These are phyloP conservation scores for Etheostoma nigrum DNA, from an alignment of 2,797 vertebrate species.

Conservation along the genomic window DNA sequence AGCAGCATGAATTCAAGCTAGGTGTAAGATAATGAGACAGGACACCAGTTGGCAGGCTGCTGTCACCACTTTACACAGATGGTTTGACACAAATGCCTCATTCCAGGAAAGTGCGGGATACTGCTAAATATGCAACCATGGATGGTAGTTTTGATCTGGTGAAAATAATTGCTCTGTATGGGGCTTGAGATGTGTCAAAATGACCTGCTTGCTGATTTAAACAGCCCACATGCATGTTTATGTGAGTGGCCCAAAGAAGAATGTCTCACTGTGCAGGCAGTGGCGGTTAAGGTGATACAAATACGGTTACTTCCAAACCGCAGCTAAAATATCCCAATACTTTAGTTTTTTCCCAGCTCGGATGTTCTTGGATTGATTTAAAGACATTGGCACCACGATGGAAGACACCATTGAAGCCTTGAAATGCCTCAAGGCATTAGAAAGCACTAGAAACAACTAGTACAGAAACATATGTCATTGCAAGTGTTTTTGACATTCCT, in stretches of 20 bases:
- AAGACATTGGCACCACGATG: not conserved
- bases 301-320: not conserved
- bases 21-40: conserved; percentile 61
- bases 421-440: not conserved
- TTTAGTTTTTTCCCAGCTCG: not conserved
- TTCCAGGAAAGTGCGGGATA: conserved; percentile 32
- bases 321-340: not conserved
- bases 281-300: not conserved
- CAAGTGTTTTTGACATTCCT: not conserved
- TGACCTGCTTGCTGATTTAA: conserved; percentile 29
- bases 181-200: conserved; percentile 31
- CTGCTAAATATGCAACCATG: conserved; percentile 32
- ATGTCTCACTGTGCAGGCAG: not conserved
- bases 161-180: conserved; percentile 30
- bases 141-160: conserved; percentile 16
- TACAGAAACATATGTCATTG: not conserved
- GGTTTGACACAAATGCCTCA: conserved; percentile 45
- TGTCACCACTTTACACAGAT: conserved; percentile 41
- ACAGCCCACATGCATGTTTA: conserved; percentile 1
- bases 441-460: not conserved
- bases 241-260: conserved; percentile 16
- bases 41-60: conserved; percentile 42
- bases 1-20: conserved; percentile 26
- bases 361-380: not conserved
- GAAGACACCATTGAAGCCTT: not conserved